A percentile compares a stretch with the other conserved stretches of the same genome.
These are phyloP conservation scores for Strix aluco DNA, from an alignment of 2,113 vertebrate species.

Conservation along the genomic window DNA sequence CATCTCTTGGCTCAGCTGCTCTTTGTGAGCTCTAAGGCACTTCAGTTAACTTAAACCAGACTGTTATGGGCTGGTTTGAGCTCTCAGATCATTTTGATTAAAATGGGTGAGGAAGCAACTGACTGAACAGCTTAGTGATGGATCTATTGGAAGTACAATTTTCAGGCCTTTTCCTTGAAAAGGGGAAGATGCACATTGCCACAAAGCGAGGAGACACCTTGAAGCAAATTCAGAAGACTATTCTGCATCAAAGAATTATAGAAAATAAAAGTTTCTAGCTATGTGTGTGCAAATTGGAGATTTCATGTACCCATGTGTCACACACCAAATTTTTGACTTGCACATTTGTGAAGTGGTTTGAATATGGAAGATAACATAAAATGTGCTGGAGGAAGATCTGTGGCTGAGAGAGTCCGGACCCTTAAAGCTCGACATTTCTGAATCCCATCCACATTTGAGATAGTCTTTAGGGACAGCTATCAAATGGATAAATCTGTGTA, in stretches of 20 bases:
- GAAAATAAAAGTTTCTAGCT: background rate
- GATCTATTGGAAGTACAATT: background rate
- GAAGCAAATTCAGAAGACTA: background rate
- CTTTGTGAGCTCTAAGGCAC: background rate
- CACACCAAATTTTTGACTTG: background rate
- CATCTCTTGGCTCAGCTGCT: background rate
- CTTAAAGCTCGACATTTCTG: background rate
- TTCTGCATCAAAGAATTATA: background rate
- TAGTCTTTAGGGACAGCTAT: background rate
- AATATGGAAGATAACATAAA: background rate
- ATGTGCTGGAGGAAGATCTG: background rate
- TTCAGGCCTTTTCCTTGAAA: background rate
- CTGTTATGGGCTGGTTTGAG: background rate
- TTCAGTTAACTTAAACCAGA: background rate
- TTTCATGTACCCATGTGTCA: rapidly evolving
- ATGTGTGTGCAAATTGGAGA: rapidly evolving
- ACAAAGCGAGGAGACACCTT: too few relatives aligned
- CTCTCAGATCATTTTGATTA: background rate
- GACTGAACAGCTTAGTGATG: background rate
- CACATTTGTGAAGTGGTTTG: background rate
- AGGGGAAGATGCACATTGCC: rapidly evolving
- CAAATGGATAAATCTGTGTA: rapidly evolving
- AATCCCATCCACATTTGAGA: background rate
- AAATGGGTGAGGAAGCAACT: background rate
- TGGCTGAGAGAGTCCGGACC: background rate